Percentiles rank a stretch among this genome's conserved stretches.
Conservation (phyloP, 2,797 vertebrate species). For the Pteropus rufus region DNA sequence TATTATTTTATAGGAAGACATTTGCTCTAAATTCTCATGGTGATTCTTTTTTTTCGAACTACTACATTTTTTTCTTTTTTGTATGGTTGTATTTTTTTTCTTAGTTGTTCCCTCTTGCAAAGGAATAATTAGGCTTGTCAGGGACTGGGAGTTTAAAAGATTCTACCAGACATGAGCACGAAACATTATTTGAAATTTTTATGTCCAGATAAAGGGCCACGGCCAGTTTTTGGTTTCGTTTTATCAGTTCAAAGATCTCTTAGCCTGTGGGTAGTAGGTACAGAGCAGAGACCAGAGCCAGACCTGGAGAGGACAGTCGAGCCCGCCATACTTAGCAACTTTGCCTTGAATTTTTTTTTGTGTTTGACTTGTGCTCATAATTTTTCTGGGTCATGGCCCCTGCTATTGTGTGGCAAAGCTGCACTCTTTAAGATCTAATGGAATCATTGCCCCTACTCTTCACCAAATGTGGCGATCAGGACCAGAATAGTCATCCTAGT, state of each 20-base stretch:
- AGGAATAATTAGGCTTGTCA: not conserved
- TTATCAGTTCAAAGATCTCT: slow-evolving; percentile 23
- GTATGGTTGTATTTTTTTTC: not conserved
- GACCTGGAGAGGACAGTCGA: not conserved
- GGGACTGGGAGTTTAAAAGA: not conserved
- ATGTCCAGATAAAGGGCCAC: not conserved
- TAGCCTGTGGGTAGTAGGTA: not conserved
- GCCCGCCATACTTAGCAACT: slow-evolving; percentile 13
- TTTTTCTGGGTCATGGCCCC: not conserved
- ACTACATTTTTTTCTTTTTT: not conserved
- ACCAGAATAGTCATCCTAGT: too few species aligned
- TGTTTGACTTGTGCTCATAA: slow-evolving; percentile 1
- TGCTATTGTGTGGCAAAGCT: slow-evolving; percentile 22
- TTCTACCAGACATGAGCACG: not conserved
- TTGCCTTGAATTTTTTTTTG: slow-evolving; percentile 43
- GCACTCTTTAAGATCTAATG: not conserved
- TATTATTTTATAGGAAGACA: slow-evolving; percentile 41
- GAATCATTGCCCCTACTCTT: not conserved
- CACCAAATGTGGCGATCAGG: not conserved
- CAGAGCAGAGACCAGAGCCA: not conserved
- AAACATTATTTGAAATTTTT: slow-evolving; percentile 21
- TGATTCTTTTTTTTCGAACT: slow-evolving; percentile 2
- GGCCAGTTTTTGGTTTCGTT: not conserved
- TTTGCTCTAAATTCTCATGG: slow-evolving; percentile 46
- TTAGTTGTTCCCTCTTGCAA: slow-evolving; percentile 31